Base-by-base conservation (phyloP, 2,113 vertebrate species). In the Crocuta crocuta region DNA sequence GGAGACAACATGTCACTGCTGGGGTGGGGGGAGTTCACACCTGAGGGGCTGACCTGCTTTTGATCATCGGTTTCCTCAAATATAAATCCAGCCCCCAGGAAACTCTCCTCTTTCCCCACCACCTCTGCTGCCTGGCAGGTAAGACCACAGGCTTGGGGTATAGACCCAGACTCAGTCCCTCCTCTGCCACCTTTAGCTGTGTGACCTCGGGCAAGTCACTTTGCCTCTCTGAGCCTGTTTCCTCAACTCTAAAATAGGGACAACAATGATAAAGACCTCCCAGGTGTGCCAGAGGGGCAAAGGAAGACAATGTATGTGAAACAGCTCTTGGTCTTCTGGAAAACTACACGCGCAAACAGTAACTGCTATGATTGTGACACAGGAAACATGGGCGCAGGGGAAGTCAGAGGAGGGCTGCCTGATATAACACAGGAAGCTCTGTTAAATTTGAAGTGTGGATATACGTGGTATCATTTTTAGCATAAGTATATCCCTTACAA, bases 1-100 rank as follows among this genome's bases (percentile, higher is more conserved):
- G 98, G 99, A 99, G 96, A 99, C 39, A 97, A 31, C 19, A 61
- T 2, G 94, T 98, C 96, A 98, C 28, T 70, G 53, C 68, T 24
- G 39, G 71, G 84, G 33, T 7, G 3, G 26, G 7, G 68, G 12
- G 55, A 39, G 43, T 35, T 78, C 68, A 78, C 10, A 76, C 31
- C 66, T 74, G 6, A 23, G n/a, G 35, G 7, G 39, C 74, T 85
- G 31, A 21, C 2, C 5, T 74, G 89, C 53, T 74, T 94, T 80
- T 58, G 78, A 95, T 66, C 11, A 94, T 2, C 2, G 12, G 28
- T 87, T 89, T 93, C 89, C 91, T 94, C 89, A 92, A 85, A 45
- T 73, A 70, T 78, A 48, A 96, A 21, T 86, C 85, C 63, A 76
- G 80, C 15, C 55, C 66, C 81, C 80, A 66, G 55, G 43, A 95